phyloP scores from a whole-genome alignment of 2,113 vertebrate genomes.

The Oryzias celebensis region DNA sequence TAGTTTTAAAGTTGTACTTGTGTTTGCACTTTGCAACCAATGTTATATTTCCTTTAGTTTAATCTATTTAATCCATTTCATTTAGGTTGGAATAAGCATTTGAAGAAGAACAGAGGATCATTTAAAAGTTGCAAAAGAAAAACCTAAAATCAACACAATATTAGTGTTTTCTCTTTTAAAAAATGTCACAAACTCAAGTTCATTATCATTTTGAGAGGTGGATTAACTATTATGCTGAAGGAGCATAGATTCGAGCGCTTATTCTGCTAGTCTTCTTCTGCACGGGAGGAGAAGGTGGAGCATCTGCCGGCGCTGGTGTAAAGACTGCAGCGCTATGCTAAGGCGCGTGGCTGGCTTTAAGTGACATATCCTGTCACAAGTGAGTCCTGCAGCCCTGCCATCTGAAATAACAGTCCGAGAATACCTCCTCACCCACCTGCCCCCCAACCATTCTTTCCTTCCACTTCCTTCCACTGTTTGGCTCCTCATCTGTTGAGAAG shows the following conservation, averaged over 20 bases:
- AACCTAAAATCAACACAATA: too few relatives aligned
- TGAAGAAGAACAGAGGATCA: too few relatives aligned
- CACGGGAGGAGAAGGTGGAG: slow-evolving; percentile 8
- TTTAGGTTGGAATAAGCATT: too few relatives aligned
- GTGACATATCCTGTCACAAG: slow-evolving; percentile 72
- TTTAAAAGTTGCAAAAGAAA: too few relatives aligned
- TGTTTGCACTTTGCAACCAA: too few relatives aligned
- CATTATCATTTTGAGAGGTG: slow-evolving; percentile 30
- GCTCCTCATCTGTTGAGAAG: slow-evolving; percentile 26
- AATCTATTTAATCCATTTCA: too few relatives aligned
- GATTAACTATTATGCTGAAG: slow-evolving; percentile 14
- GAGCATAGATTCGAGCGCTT: slow-evolving; percentile 56
- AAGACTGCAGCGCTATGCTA: slow-evolving; percentile 49
- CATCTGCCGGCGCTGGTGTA: slow-evolving; percentile 42
- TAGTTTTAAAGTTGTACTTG: too few relatives aligned
- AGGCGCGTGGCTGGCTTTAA: slow-evolving; percentile 70
- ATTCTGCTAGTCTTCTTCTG: slow-evolving; percentile 52
- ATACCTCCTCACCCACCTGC: slow-evolving; percentile 50
- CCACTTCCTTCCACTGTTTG: slow-evolving; percentile 35
- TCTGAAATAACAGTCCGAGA: slow-evolving; percentile 75
- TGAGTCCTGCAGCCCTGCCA: slow-evolving; percentile 56
- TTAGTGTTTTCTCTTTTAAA: background rate
- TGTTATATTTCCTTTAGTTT: too few relatives aligned
- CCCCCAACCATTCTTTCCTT: slow-evolving; percentile 5
- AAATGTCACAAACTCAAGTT: slow-evolving; percentile 21